These are phyloP conservation scores for Heliconius erato DNA, from an alignment of 2,888 invertebrate species.

Conservation along the genomic window DNA sequence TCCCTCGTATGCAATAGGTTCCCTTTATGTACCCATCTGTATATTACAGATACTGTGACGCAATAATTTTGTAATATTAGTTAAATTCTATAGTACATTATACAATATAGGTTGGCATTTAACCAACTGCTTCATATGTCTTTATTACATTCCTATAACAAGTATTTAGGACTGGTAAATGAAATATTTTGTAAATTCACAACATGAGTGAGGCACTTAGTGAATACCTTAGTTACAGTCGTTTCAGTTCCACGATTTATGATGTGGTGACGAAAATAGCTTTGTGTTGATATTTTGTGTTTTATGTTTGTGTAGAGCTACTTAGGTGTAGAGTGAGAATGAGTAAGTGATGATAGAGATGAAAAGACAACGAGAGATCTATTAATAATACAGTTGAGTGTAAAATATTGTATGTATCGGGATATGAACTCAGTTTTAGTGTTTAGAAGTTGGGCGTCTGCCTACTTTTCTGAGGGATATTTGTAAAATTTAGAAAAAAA, in stretches of 20 bases:
- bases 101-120: conserved; percentile 18
- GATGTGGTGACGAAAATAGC: not conserved
- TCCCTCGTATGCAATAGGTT: not conserved
- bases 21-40: no score
- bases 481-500: not conserved
- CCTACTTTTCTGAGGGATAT: not conserved
- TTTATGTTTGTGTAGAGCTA: no score
- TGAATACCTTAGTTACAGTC: conserved; percentile 1
- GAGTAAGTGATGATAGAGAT: no score
- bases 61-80: not conserved
- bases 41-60: not conserved
- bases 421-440: no score
- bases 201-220: conserved; percentile 7
- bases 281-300: not conserved
- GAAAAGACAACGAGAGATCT: no score
- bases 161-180: conserved; percentile 26
- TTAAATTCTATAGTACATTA: conserved; percentile 9
- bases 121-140: conserved; percentile 32
- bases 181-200: conserved; percentile 35
- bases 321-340: no score
- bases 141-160: conserved; percentile 37
- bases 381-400: no score
- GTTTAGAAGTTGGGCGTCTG: not conserved
- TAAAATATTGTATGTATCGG: no score
- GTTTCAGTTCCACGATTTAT: conserved; percentile 14